Base-by-base conservation (phyloP, 2,113 vertebrate genomes). In the Rhadina sibilatrix region DNA sequence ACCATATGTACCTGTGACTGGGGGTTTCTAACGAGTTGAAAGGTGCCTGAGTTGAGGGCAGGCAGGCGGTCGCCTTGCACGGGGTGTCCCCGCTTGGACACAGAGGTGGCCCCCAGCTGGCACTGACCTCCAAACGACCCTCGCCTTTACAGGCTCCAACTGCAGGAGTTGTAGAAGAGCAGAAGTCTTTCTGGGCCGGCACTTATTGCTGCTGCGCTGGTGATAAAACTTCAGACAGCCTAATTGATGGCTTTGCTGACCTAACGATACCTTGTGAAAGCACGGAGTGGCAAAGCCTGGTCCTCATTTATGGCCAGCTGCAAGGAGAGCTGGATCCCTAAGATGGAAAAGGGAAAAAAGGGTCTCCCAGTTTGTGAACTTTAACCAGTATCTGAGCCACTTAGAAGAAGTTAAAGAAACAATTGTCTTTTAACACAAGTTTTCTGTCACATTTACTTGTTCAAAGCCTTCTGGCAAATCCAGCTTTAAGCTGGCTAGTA, bases 191-290 rank as follows among this genome's bases (percentile, higher is more conserved):
- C 98, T 99, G 98, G 98, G 98, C 98, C 98, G 95, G 98, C 98
- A 98, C 98, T 99, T 99, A 98, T 98, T 98, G 99, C 98, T 97
- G 98, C 99, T 98, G 98, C 97, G 98, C 97, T 97, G 99, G 99
- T 99, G 99, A 99, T 99, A 99, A 99, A 99, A 99, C 99, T 99
- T 99, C 98, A 99, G 99, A 99, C 99, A 99, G 98, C 98, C 98
- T 99, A 99, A 99, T 99, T 99, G 99, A 99, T 99, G 99, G 99
- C 98, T 99, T 99, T 98, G 98, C 99, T 99, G 99, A 99, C 99
- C 99, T 98, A 98, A 99, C 98, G 98, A 99, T 99, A 99, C 99
- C 99, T 99, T 98, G 98, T 99, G 99, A 99, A 99, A 99, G 99
- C 98, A 97, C 78, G 33, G 98, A 98, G 98, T 98, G 96, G 97